Evolutionary conservation across 2,797 vertebrate genomes (phyloP).

Genomic region (Notoglanidium macrostoma): DNA sequence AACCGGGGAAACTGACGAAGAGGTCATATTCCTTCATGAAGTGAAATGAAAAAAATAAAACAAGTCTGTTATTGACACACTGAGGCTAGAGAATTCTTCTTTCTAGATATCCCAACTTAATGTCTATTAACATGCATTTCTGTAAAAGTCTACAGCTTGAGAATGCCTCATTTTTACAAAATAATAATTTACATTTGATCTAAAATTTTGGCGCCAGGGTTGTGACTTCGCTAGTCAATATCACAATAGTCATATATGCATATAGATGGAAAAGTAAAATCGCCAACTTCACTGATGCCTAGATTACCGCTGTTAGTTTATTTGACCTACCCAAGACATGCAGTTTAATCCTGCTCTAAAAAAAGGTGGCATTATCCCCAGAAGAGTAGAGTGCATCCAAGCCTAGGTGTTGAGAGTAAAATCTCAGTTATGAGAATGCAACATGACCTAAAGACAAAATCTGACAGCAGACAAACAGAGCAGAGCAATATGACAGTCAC

Average conservation of each 20-base stretch:
- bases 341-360: slow-evolving; percentile 25
- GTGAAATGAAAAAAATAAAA: background rate
- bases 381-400: background rate
- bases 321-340: background rate
- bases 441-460: slow-evolving; percentile 26
- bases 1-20: background rate
- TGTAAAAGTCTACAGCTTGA: background rate
- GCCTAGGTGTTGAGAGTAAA: slow-evolving; percentile 6
- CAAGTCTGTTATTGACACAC: background rate
- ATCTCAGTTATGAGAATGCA: slow-evolving; percentile 13
- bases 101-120: background rate
- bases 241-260: background rate
- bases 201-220: background rate
- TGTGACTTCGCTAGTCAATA: background rate
- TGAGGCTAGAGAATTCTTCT: background rate
- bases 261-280: background rate
- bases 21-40: slow-evolving; percentile 23
- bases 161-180: background rate
- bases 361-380: background rate
- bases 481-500: slow-evolving; percentile 8
- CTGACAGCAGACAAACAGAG: slow-evolving; percentile 27
- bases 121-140: background rate
- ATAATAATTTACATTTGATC: background rate
- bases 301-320: background rate
- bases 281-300: background rate